These are phyloP conservation scores for Ferrisia virgata DNA, from an alignment of 2,888 invertebrate species.

Conservation along the genomic window DNA sequence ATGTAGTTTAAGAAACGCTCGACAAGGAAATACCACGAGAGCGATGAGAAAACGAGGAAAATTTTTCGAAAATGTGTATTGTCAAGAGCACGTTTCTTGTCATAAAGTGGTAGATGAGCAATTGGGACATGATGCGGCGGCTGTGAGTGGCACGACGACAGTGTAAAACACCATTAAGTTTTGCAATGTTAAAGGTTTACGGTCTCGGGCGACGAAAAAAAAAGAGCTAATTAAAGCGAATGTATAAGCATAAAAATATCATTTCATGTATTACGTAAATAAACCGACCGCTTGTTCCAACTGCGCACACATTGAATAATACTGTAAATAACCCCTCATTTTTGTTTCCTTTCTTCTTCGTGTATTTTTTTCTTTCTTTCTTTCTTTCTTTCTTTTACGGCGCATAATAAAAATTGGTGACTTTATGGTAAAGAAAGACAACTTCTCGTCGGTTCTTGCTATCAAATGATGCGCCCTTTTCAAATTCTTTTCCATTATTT, in stretches of 20 bases:
- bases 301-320: not conserved
- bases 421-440: not conserved
- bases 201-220: not conserved
- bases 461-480: conserved; percentile 21
- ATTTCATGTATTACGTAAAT: not conserved
- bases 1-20: not conserved
- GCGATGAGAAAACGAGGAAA: not conserved
- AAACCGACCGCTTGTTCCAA: not conserved
- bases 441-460: not conserved
- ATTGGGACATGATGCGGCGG: not conserved
- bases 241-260: conserved; percentile 3
- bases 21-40: not conserved
- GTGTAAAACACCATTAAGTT: not conserved
- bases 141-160: not conserved
- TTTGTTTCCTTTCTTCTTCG: not conserved
- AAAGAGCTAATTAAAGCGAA: conserved; percentile 6
- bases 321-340: not conserved
- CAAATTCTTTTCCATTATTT: conserved; percentile 12
- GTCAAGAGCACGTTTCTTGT: not conserved
- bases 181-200: not conserved
- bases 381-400: not conserved
- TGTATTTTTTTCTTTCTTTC: not conserved
- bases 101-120: not conserved
- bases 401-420: conserved; percentile 28
- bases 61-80: not conserved